phyloP scores from a whole-genome alignment of 2,113 vertebrate genomes.

The Mola mola region DNA sequence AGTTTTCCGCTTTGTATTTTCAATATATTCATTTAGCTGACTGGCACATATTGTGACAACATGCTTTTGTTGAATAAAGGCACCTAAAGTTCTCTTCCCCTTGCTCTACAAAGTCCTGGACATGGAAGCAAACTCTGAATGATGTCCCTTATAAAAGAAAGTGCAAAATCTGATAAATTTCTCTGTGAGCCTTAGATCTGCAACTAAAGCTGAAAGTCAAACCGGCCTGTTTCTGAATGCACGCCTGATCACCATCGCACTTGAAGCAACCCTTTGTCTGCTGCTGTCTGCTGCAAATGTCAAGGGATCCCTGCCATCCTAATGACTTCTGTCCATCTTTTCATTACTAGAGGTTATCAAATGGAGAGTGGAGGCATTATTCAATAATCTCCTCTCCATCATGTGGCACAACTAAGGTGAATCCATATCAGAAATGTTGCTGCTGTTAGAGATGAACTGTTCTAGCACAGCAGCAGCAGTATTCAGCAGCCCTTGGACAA shows the following conservation, averaged over 20 bases:
- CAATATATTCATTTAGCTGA: too few species aligned
- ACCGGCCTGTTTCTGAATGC: conserved; percentile 15
- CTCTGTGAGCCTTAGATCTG: background rate
- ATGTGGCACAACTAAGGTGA: conserved; percentile 5
- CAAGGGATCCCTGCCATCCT: conserved; percentile 24
- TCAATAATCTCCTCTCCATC: conserved; percentile 35
- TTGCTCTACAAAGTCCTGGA: too few species aligned
- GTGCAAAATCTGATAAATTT: too few species aligned
- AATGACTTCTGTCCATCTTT: conserved; percentile 27
- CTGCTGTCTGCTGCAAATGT: conserved; percentile 9
- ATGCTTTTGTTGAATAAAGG: too few species aligned
- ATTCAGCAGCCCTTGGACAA: conserved; percentile 25
- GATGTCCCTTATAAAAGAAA: too few species aligned
- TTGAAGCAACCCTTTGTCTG: conserved; percentile 25
- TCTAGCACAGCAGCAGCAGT: conserved; percentile 39
- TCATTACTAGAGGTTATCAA: conserved; percentile 44
- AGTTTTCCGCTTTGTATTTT: too few species aligned
- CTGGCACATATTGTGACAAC: too few species aligned
- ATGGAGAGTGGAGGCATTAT: conserved; percentile 10
- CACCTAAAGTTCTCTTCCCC: too few species aligned
- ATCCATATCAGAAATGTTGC: conserved; percentile 15
- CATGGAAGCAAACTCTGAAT: background rate
- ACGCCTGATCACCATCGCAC: conserved; percentile 4
- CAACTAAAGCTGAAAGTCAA: conserved; percentile 4
- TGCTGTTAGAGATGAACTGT: conserved; percentile 12